phyloP scores from a whole-genome alignment of 2,797 vertebrate species.

The Brotula barbata region DNA sequence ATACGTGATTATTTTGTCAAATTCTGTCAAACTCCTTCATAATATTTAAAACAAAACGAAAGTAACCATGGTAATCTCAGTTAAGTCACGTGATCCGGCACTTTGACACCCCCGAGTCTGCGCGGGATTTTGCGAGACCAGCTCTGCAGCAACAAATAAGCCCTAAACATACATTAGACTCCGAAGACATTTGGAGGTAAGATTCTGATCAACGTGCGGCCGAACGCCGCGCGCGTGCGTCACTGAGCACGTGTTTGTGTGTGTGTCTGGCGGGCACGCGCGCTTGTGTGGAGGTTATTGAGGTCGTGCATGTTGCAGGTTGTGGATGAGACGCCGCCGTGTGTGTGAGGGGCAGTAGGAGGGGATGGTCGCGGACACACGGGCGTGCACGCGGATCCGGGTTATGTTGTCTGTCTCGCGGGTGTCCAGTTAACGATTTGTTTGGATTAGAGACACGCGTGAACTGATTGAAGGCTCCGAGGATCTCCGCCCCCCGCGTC shows the following conservation, averaged over 20 bases:
- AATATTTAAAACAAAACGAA: too few species aligned
- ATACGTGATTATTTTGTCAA: too few species aligned
- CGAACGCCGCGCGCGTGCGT: not conserved
- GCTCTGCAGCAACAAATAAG: slow-evolving; percentile 57
- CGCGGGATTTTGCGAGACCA: slow-evolving; percentile 52
- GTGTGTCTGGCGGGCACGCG: slow-evolving; percentile 16
- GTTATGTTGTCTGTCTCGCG: slow-evolving; percentile 15
- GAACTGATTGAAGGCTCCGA: not conserved
- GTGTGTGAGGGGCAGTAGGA: slow-evolving; percentile 36
- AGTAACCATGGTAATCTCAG: not conserved
- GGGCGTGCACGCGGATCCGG: slow-evolving; percentile 36
- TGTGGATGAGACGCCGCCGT: slow-evolving; percentile 24
- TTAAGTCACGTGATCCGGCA: slow-evolving; percentile 46
- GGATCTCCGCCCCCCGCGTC: not conserved
- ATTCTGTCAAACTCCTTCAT: too few species aligned
- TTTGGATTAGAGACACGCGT: not conserved
- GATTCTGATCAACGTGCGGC: slow-evolving; percentile 33
- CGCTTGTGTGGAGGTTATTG: slow-evolving; percentile 14
- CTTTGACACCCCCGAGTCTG: not conserved
- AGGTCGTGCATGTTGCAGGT: slow-evolving; percentile 32
- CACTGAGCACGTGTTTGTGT: slow-evolving; percentile 31
- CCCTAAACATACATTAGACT: slow-evolving; percentile 10
- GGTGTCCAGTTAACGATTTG: slow-evolving; percentile 24
- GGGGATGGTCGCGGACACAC: slow-evolving; percentile 43
- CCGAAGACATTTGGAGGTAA: slow-evolving; percentile 63